Evolutionary conservation across 1,140 invertebrate genomes (phyloP).

Genomic region (Pachyrhynchus sulphureomaculatus): DNA sequence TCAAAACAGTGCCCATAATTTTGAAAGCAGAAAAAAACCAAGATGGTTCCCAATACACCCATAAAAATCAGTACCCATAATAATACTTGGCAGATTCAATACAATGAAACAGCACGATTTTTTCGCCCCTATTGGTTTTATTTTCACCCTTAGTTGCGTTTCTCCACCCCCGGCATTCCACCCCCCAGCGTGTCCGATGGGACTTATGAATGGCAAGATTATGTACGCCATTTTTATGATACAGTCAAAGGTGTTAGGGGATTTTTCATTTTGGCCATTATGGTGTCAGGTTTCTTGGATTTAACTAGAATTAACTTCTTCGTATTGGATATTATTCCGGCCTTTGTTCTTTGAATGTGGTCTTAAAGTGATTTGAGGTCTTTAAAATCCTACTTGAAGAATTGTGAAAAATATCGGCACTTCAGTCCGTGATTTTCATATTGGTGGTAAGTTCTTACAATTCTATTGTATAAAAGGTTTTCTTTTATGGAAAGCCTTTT

Average conservation of each 20-base stretch:
- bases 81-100: not conserved
- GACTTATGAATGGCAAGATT: slow-evolving; percentile 13
- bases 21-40: no score
- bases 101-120: not conserved
- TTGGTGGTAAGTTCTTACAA: no score
- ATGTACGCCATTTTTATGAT: slow-evolving; percentile 12
- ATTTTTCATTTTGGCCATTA: slow-evolving; percentile 14
- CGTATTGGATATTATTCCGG: no score
- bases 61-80: not conserved
- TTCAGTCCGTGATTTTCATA: no score
- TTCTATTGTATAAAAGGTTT: no score
- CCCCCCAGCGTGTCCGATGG: slow-evolving; percentile 4
- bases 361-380: no score
- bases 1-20: no score
- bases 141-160: slow-evolving; percentile 16
- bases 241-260: not conserved
- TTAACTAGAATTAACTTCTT: no score
- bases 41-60: not conserved
- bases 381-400: no score
- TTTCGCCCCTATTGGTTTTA: slow-evolving; percentile 16
- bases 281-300: slow-evolving; percentile 12
- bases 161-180: slow-evolving; percentile 8
- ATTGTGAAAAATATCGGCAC: no score
- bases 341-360: no score
- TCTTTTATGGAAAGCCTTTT: no score